Evolutionary conservation across 2,888 invertebrate genomes (phyloP).

Genomic region (Scelioninae gen. 2): DNA sequence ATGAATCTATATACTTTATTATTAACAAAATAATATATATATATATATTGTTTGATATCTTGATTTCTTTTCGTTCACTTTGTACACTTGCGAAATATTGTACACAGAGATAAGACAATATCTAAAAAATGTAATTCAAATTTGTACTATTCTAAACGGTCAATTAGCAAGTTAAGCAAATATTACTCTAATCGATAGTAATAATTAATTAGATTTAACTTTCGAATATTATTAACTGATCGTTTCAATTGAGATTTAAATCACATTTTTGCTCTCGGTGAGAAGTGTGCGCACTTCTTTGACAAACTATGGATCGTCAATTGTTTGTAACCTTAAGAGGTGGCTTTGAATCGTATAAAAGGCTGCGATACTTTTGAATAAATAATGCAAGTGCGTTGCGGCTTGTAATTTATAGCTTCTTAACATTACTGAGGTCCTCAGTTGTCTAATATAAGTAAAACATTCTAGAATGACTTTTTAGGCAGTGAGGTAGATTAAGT

Average conservation of each 20-base stretch:
- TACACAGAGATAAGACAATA: constrained; percentile 11
- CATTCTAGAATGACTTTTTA: constrained; percentile 56
- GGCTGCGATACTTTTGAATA: constrained; percentile 47
- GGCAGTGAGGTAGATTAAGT: constrained; percentile 63
- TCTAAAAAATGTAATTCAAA: constrained; percentile 13
- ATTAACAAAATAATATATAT: no score
- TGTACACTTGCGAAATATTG: constrained; percentile 34
- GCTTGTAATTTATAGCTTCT: constrained; percentile 26
- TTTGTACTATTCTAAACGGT: no score
- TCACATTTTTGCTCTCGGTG: constrained; percentile 8
- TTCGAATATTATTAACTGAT: no score
- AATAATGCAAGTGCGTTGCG: constrained; percentile 51
- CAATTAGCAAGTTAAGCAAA: no score
- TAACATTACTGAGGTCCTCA: constrained; percentile 51
- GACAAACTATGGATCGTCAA: background rate
- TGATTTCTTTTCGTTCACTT: constrained; percentile 24
- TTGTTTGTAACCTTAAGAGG: background rate
- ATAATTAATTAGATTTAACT: no score
- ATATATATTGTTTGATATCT: no score
- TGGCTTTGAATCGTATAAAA: constrained; percentile 45
- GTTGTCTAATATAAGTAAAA: constrained; percentile 57
- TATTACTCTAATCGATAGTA: no score
- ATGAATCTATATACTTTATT: no score
- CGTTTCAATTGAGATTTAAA: background rate
- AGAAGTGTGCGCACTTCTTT: constrained; percentile 22